phyloP scores from a whole-genome alignment of 2,113 vertebrate genomes.

The Pseudonaja textilis region DNA sequence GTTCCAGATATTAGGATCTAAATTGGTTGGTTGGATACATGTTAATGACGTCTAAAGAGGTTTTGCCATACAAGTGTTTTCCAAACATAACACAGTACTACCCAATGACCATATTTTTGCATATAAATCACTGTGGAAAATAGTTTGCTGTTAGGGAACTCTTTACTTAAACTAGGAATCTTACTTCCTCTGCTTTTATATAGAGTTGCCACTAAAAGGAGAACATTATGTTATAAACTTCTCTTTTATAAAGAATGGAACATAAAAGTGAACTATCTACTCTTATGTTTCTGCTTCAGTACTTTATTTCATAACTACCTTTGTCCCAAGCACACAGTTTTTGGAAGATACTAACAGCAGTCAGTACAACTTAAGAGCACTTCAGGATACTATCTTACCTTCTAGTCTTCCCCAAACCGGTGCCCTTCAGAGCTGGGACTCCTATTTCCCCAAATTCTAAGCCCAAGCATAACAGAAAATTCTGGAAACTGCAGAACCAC shows the following conservation, averaged over 20 bases:
- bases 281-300: neutral
- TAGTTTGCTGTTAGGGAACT: neutral
- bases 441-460: neutral
- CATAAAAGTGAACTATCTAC: neutral
- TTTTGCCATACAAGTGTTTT: neutral
- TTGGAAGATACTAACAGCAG: neutral
- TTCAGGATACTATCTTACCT: neutral
- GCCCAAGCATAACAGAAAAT: neutral
- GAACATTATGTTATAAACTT: neutral
- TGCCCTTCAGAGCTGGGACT: neutral
- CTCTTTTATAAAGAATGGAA: neutral
- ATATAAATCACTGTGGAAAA: neutral
- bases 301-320: neutral
- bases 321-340: neutral
- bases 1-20: neutral
- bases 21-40: neutral
- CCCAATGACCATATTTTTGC: neutral
- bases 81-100: neutral
- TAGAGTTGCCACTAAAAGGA: neutral
- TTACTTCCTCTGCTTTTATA: neutral
- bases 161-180: neutral
- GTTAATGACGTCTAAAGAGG: neutral
- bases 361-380: neutral
- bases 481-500: neutral
- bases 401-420: neutral